These are phyloP conservation scores for Maniola hyperantus DNA, from an alignment of 2,888 invertebrate genomes.

Conservation along the genomic window DNA sequence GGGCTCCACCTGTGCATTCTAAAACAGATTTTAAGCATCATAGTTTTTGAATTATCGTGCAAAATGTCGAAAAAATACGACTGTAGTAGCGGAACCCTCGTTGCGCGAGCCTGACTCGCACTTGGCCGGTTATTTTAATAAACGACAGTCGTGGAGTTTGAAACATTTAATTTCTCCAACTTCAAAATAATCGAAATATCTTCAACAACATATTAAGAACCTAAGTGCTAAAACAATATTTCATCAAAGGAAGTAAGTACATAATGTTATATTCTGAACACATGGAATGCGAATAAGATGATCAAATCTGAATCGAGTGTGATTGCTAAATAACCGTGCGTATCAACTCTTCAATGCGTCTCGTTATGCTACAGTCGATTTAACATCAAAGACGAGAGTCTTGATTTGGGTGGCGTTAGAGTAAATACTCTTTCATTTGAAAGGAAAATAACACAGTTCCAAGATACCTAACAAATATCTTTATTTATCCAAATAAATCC, in stretches of 20 bases:
- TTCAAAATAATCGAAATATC: not conserved
- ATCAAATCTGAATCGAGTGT: constrained; percentile 18
- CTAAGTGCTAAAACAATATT: not conserved
- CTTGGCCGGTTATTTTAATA: no score
- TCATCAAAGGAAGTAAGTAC: constrained; percentile 17
- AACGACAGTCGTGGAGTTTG: not conserved
- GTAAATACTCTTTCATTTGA: constrained; percentile 15
- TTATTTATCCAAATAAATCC: not conserved
- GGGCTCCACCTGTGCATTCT: no score
- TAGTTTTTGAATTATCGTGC: no score
- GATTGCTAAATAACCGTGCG: constrained; percentile 19
- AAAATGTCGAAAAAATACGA: no score
- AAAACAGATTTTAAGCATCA: no score
- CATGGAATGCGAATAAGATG: constrained; percentile 8
- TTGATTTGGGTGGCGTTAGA: constrained; percentile 13
- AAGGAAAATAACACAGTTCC: constrained; percentile 2
- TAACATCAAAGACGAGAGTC: constrained; percentile 16
- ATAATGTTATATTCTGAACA: constrained; percentile 12
- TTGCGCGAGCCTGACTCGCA: no score
- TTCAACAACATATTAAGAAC: not conserved
- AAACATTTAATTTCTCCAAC: not conserved
- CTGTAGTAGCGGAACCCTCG: no score
- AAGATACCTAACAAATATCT: not conserved
- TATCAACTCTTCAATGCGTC: constrained; percentile 19
- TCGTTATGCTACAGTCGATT: constrained; percentile 19